A percentile compares a stretch with the other conserved stretches of the same genome.
phyloP scores from a whole-genome alignment of 2,888 invertebrate species.

The Amorpha juglandis region DNA sequence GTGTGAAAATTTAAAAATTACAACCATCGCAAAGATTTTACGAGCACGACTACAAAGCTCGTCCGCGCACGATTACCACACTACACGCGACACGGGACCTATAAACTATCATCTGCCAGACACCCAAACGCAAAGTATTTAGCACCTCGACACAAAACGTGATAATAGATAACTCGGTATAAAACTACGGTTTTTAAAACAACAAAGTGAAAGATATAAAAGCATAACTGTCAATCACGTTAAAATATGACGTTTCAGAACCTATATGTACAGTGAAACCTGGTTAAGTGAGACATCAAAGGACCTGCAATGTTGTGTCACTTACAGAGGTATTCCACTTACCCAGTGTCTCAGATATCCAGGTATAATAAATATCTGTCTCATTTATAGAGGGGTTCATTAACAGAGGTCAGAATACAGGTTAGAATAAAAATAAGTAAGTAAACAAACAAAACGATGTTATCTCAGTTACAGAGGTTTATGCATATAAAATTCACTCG shows the following conservation, averaged over 20 bases:
- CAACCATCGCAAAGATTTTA: slow-evolving; percentile 61
- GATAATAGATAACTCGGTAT: not conserved
- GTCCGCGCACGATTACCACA: slow-evolving; percentile 42
- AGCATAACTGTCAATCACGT: slow-evolving; percentile 28
- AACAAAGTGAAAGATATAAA: slow-evolving; percentile 25
- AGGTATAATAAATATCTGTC: too few species aligned
- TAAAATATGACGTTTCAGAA: slow-evolving; percentile 31
- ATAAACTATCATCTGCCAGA: not conserved
- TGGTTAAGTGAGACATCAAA: too few species aligned
- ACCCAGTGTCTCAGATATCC: too few species aligned
- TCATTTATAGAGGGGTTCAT: too few species aligned
- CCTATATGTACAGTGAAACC: too few species aligned
- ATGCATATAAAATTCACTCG: too few species aligned
- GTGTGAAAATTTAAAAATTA: slow-evolving; percentile 70
- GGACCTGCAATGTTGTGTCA: too few species aligned
- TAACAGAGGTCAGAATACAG: too few species aligned
- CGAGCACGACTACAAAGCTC: slow-evolving; percentile 51
- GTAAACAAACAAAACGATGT: too few species aligned
- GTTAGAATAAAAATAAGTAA: too few species aligned
- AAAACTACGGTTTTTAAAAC: slow-evolving; percentile 38
- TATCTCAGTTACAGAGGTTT: too few species aligned
- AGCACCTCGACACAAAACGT: not conserved
- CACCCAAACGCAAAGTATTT: not conserved
- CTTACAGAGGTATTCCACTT: too few species aligned
- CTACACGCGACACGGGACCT: slow-evolving; percentile 32